These are phyloP conservation scores for Scaptodrosophila lebanonensis DNA, from an alignment of 1,140 invertebrate genomes.

Conservation along the genomic window DNA sequence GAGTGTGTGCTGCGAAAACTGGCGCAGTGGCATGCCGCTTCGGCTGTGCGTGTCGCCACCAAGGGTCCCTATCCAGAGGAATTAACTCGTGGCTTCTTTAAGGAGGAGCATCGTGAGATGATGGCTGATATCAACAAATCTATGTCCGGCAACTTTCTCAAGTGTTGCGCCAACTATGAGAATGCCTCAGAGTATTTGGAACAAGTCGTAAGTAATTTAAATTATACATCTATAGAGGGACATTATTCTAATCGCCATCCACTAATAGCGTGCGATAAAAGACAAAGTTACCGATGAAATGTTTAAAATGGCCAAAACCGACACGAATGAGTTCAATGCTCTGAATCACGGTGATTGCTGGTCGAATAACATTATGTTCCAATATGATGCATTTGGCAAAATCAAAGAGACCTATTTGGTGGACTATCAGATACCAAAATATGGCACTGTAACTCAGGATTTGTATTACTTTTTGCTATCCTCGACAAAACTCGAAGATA, in stretches of 20 bases:
- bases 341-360: constrained; percentile 82
- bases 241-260: not conserved
- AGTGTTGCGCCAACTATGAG: constrained; percentile 33
- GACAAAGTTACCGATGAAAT: constrained; percentile 21
- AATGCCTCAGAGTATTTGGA: constrained; percentile 46
- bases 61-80: constrained; percentile 60
- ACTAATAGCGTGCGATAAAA: constrained; percentile 31
- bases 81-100: constrained; percentile 33
- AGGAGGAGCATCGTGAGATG: constrained; percentile 25
- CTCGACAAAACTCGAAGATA: constrained; percentile 57
- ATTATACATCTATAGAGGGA: not conserved
- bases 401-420: constrained; percentile 59
- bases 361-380: constrained; percentile 81
- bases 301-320: constrained; percentile 18
- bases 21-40: constrained; percentile 79
- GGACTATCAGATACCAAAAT: constrained; percentile 56
- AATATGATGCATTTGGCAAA: constrained; percentile 78
- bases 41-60: constrained; percentile 76
- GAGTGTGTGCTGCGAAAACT: constrained; percentile 77
- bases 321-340: constrained; percentile 79
- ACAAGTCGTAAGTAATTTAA: constrained; percentile 30
- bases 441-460: constrained; percentile 52
- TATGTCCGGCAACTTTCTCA: constrained; percentile 23
- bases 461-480: constrained; percentile 56
- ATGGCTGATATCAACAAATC: constrained; percentile 36